Conservation (phyloP, 2,797 vertebrate genomes). For the Lithobates sylvaticus region DNA sequence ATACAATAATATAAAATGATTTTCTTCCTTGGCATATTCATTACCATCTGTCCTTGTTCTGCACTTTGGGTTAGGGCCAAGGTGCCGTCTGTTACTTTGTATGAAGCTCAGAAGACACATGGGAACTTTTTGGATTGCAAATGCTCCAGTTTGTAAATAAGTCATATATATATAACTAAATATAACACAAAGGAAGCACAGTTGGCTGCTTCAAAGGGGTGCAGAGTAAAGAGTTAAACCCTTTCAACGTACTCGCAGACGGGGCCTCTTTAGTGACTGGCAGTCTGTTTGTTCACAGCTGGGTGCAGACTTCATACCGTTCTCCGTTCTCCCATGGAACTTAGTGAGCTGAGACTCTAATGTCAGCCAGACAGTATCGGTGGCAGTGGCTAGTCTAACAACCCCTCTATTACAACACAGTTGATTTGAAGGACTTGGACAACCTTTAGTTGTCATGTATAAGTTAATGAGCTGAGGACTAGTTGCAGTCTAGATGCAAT, state of each 20-base stretch:
- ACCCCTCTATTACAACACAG: no score
- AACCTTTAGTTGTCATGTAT: no score
- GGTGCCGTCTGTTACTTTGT: constrained; percentile 2
- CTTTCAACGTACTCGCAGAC: background rate
- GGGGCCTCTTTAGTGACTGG: background rate
- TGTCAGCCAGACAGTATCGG: background rate
- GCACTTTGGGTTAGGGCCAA: constrained; percentile 19
- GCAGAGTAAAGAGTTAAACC: background rate
- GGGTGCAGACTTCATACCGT: background rate
- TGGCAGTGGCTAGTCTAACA: background rate
- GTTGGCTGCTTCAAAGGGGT: background rate
- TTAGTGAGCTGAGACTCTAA: background rate
- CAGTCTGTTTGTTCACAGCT: background rate
- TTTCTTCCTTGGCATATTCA: constrained; percentile 26
- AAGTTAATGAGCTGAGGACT: no score
- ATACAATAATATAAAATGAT: constrained; percentile 31
- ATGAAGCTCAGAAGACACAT: constrained; percentile 3
- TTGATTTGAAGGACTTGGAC: no score
- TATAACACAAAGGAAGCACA: background rate
- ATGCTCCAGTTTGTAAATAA: background rate
- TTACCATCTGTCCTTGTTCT: constrained; percentile 37
- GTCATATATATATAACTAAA: background rate
- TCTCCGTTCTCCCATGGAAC: background rate
- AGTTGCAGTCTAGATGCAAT: no score
- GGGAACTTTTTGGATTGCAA: background rate